Evolutionary conservation across 2,888 invertebrate genomes (phyloP).

Genomic region (Dendrolimus pini): DNA sequence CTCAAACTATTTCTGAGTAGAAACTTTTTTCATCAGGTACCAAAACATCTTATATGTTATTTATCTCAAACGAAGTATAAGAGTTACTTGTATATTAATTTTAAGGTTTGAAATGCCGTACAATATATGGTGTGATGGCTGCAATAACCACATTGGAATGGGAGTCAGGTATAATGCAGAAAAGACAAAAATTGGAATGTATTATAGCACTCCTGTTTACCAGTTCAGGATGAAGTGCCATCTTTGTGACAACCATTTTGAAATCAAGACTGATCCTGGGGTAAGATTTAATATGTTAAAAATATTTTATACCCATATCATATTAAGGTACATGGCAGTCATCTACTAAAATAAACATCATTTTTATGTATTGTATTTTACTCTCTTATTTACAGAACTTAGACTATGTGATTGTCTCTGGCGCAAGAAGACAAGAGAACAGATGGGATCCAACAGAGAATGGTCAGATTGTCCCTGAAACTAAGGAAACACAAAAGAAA

Average conservation of each 20-base stretch:
- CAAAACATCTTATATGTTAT: too few species aligned
- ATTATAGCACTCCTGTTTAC: conserved; percentile 97
- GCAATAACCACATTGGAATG: conserved; percentile 99
- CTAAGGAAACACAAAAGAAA: conserved; percentile 91
- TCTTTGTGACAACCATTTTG: conserved; percentile 97
- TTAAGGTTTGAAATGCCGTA: conserved; percentile 99
- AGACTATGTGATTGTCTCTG: conserved; percentile 96
- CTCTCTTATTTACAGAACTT: conserved; percentile 83
- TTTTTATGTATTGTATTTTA: neutral
- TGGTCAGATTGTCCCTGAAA: conserved; percentile 94
- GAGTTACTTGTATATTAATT: conserved; percentile 65
- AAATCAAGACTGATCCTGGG: conserved; percentile 98
- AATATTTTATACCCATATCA: too few species aligned
- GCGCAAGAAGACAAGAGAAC: conserved; percentile 97
- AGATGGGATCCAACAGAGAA: conserved; percentile 98
- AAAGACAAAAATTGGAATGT: conserved; percentile 96
- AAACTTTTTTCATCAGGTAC: too few species aligned
- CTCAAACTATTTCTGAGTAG: too few species aligned
- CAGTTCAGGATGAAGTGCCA: conserved; percentile 99
- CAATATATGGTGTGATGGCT: conserved; percentile 99
- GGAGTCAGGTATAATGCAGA: conserved; percentile 98
- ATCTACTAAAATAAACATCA: neutral
- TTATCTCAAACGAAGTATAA: too few species aligned
- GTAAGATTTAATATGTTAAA: conserved; percentile 68
- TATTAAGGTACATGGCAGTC: too few species aligned